A percentile compares a stretch with the other conserved stretches of the same genome.
Conservation (phyloP, 2,888 invertebrate genomes). For the Philonicus albiceps region DNA sequence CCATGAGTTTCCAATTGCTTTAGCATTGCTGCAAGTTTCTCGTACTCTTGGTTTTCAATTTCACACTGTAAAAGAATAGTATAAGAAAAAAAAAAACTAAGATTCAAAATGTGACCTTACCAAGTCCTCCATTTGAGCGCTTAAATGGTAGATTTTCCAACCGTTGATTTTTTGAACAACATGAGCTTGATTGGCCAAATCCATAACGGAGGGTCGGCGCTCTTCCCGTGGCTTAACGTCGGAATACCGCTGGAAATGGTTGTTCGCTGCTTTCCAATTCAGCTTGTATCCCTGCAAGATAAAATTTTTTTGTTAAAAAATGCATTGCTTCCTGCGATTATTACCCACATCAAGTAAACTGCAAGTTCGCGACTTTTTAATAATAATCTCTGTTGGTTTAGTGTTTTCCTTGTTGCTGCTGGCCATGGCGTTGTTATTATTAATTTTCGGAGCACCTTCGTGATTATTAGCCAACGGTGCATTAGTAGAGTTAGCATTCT, state of each 20-base stretch:
- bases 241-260: conserved; percentile 76
- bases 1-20: conserved; percentile 64
- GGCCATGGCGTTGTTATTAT: conserved; percentile 40
- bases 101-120: conserved; percentile 63
- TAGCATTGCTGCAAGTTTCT: conserved; percentile 58
- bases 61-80: conserved; percentile 62
- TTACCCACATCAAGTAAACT: conserved; percentile 58
- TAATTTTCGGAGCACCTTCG: background rate
- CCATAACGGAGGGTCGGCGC: conserved; percentile 82
- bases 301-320: background rate
- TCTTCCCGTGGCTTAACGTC: conserved; percentile 92
- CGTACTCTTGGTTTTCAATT: conserved; percentile 65
- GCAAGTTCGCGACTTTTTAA: conserved; percentile 60
- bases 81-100: too few species aligned
- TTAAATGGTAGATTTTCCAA: conserved; percentile 93
- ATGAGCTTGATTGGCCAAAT: conserved; percentile 87
- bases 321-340: background rate
- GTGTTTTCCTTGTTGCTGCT: conserved; percentile 60
- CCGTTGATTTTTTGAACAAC: conserved; percentile 89
- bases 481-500: background rate
- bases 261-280: conserved; percentile 76
- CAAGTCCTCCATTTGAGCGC: conserved; percentile 92
- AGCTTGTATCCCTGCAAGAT: conserved; percentile 71
- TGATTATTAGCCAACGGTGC: background rate
- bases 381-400: conserved; percentile 59